A percentile compares a stretch with the other conserved stretches of the same genome.
phyloP scores from a whole-genome alignment of 2,113 vertebrate genomes.

The Chaetops frenatus region DNA sequence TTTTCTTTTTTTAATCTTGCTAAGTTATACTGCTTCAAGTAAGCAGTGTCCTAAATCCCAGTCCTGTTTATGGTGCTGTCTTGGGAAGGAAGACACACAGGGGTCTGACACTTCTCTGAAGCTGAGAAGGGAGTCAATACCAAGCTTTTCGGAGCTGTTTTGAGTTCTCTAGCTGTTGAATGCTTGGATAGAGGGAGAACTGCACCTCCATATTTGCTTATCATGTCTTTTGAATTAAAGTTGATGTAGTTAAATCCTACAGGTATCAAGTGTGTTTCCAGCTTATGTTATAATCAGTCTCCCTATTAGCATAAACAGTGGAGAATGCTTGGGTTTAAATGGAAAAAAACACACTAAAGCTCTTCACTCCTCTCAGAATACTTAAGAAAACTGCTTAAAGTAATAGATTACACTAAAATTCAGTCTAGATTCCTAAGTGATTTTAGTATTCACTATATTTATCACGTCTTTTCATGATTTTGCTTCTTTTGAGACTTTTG shows the following conservation, averaged over 20 bases:
- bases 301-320: neutral
- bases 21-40: neutral
- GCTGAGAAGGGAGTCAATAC: neutral
- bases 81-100: neutral
- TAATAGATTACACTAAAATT: neutral
- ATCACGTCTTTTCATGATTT: neutral
- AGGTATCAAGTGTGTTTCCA: neutral
- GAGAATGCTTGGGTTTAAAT: neutral
- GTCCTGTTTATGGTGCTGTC: neutral
- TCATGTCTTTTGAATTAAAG: neutral
- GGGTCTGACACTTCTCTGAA: neutral
- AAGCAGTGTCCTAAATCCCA: neutral
- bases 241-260: neutral
- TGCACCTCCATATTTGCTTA: neutral
- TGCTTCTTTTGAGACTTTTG: neutral
- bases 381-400: neutral
- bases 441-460: neutral
- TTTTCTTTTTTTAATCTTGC: neutral
- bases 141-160: neutral
- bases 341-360: neutral
- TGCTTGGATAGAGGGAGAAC: neutral
- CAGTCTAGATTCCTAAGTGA: neutral
- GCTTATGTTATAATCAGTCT: neutral
- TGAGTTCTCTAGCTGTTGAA: neutral
- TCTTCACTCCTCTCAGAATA: neutral